A percentile compares a stretch with the other conserved stretches of the same genome.
Conservation (phyloP, 2,797 vertebrate genomes). For the Lithobates sylvaticus region DNA sequence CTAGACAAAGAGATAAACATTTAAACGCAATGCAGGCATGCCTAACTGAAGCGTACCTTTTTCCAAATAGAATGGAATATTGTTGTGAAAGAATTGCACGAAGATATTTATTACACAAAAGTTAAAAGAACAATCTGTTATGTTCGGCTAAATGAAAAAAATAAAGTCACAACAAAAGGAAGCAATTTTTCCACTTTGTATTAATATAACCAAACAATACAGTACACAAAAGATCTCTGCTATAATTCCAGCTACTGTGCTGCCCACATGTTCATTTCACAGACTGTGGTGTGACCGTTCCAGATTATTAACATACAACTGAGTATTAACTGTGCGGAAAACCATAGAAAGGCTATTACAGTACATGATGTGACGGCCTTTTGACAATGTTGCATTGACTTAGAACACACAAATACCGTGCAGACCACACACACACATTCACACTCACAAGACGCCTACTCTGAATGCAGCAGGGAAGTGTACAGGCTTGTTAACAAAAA, state of each 20-base stretch:
- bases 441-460: not conserved
- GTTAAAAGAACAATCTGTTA: not conserved
- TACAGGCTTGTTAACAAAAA: slow-evolving; percentile 2
- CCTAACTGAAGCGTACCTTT: too few species aligned
- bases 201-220: not conserved
- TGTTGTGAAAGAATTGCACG: not conserved
- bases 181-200: not conserved
- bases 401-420: slow-evolving; percentile 17
- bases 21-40: too few species aligned
- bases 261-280: slow-evolving; percentile 38
- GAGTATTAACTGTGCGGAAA: slow-evolving; percentile 19
- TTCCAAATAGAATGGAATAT: not conserved
- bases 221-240: not conserved
- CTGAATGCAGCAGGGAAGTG: slow-evolving; percentile 9
- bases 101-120: not conserved
- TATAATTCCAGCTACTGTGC: slow-evolving; percentile 17
- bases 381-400: slow-evolving; percentile 36
- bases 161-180: not conserved
- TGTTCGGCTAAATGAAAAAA: not conserved
- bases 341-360: slow-evolving; percentile 28
- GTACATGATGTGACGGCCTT: slow-evolving; percentile 32
- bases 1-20: too few species aligned
- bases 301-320: slow-evolving; percentile 55
- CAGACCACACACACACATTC: slow-evolving; percentile 52
- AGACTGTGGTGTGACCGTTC: slow-evolving; percentile 45